Percentiles rank a stretch among this genome's conserved stretches.
These are phyloP conservation scores for Cetonia aurata DNA, from an alignment of 2,888 invertebrate species.

Conservation along the genomic window DNA sequence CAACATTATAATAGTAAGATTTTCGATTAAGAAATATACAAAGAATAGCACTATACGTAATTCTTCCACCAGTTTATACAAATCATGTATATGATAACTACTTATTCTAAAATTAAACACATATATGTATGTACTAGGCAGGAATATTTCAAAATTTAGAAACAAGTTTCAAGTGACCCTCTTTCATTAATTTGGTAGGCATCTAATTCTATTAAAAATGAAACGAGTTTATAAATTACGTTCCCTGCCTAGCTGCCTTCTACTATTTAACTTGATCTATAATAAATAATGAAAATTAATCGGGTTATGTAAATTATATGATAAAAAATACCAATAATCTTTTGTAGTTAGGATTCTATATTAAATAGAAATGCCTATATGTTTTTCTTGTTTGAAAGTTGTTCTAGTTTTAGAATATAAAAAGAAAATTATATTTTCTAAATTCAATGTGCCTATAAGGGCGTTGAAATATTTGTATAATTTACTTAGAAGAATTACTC, in stretches of 20 bases:
- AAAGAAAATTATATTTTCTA: no score
- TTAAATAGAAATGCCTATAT: no score
- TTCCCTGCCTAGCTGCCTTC: neutral
- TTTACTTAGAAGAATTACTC: no score
- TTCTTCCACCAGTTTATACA: no score
- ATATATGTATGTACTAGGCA: neutral
- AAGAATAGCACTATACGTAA: no score
- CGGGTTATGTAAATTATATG: neutral
- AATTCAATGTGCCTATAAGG: no score
- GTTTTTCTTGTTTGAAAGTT: no score
- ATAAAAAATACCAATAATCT: constrained; percentile 10
- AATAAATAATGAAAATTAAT: constrained; percentile 24
- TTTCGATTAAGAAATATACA: no score
- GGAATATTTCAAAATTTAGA: neutral
- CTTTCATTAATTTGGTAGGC: constrained; percentile 11
- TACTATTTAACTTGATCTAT: constrained; percentile 18
- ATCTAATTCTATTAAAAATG: constrained; percentile 1
- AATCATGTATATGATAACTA: no score
- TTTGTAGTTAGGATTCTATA: neutral
- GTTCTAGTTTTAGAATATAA: no score
- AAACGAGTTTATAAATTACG: constrained; percentile 18
- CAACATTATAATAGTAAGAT: no score
- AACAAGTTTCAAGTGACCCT: neutral
- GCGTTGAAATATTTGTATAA: no score
- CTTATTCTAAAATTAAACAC: neutral